Evolutionary conservation across 2,797 vertebrate genomes (phyloP), one percentile per base, ranked within the genome.

Genomic region (Coregonus suidteri): DNA sequence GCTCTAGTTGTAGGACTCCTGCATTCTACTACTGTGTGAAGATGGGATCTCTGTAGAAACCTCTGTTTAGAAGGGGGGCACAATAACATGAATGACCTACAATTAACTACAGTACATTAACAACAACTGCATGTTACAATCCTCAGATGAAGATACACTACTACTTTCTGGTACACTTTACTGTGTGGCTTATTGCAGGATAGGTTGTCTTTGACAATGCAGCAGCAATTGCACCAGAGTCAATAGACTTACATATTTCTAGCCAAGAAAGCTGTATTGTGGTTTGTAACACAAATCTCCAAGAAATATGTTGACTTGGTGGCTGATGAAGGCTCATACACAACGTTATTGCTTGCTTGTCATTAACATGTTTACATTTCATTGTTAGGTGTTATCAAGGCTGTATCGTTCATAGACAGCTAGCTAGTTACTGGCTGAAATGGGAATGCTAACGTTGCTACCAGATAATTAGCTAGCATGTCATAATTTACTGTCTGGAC

Each of bases 21-120:
- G 72, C 80, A 81, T 35, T 89, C 86, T 51, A 87, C 81, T 71
- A 79, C 75, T 0, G 91, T 93, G 91, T 92, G 93, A 18, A 95
- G 87, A 25, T 54, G 77, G 18, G 93, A 93, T 71, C 76, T 91
- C 68, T 88, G 92, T 47, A 90, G 78, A 67, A 84, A 59, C 80
- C 47, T 79, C 93, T 94, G 84, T 30, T 68, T 35, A 68, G 59
- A 13, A 59, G 1, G n/a, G 59, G 20, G 59, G 1, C 59, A 64
- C 56, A 18, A 25, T 11, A 25, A 25, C 59, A 25, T 30, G 59
- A 64, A 64, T 64, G 59, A 9, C 9, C 7, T 47, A 64, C n/a
- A 64, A 64, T 4, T 0, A 25, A 11, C 20, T 9, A 25, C 41
- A 3, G 20, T 64, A 13, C 59, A 9, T 2, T 3, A 62, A 62